Base-by-base conservation (phyloP, 2,888 invertebrate genomes). In the Quadroppia sp. region DNA sequence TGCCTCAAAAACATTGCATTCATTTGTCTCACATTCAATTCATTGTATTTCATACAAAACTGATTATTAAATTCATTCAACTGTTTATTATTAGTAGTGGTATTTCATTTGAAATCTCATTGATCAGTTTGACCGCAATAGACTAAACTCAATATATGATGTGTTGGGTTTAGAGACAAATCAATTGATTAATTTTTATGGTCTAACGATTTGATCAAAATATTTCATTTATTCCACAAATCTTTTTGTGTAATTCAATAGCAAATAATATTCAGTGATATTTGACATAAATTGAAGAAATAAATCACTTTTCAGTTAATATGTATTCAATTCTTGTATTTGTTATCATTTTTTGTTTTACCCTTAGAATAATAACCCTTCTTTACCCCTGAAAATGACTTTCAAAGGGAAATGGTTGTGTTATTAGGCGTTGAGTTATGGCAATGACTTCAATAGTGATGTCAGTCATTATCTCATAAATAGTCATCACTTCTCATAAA, bases 381-480 rank as follows among this genome's bases (percentile, higher is more conserved):
- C 4, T 23, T 20, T 20, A 4, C 28, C 15, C 15, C 50, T 3
- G 6, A n/a, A 13, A 53, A 4, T 28, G 56, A 30, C 28, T 30
- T 56, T 15, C 17, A 15, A 13, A 23, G 30, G 56, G 56, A 56
- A 56, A 56, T 56, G 56, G 30, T 56, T 56, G 56, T 28, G 56
- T 30, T 56, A 56, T 56, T 56, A 56, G 30, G 56, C 30, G 56
- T 23, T 28, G 30, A 56, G 56, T 56, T 56, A 56, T 56, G 56
- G 11, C 15, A 45, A 17, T 15, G 56, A 56, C 23, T 56, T 28
- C 11, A 56, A 15, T 56, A 28, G 23, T 56, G 56, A 56, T 56
- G 56, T 56, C 4, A 30, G 56, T 56, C 56, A 56, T 56, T 56
- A 56, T 56, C 56, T 56, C 28, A 56, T 56, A 56, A 56, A 28